A percentile compares a stretch with the other conserved stretches of the same genome.
Evolutionary conservation across 2,888 invertebrate genomes (phyloP).

Genomic region (Dryococelus australis): DNA sequence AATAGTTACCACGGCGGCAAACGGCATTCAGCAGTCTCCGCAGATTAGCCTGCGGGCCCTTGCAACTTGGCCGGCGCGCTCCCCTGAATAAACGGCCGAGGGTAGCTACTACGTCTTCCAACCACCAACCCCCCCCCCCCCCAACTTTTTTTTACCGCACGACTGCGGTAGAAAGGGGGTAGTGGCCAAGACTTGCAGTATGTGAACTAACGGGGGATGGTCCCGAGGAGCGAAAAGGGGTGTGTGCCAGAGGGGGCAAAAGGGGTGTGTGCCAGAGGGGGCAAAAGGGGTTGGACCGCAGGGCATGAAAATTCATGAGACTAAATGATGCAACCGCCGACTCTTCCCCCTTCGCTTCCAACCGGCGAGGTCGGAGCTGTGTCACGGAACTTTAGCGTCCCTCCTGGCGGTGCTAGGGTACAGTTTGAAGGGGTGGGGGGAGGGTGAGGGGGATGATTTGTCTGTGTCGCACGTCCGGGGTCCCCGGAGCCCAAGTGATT

Average conservation of each 20-base stretch:
- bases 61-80: neutral
- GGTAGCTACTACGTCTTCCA: neutral
- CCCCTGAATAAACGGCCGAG: neutral
- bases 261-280: neutral
- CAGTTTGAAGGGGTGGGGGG: too few relatives aligned
- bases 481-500: neutral
- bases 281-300: conserved; percentile 12
- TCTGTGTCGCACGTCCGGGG: neutral
- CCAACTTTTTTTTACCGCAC: neutral
- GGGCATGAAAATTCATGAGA: conserved; percentile 37
- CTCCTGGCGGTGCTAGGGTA: neutral
- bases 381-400: conserved; percentile 11
- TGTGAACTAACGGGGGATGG: neutral
- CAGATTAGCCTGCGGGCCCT: neutral
- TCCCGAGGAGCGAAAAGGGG: neutral
- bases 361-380: neutral
- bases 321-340: conserved; percentile 33
- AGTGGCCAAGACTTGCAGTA: neutral
- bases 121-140: neutral
- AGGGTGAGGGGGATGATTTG: neutral
- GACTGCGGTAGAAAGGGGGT: too few relatives aligned
- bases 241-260: neutral
- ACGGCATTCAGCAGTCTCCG: neutral
- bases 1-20: neutral
- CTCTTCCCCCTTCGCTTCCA: too few relatives aligned